Conservation (phyloP, 2,888 invertebrate species). For the Coremacera marginata region DNA sequence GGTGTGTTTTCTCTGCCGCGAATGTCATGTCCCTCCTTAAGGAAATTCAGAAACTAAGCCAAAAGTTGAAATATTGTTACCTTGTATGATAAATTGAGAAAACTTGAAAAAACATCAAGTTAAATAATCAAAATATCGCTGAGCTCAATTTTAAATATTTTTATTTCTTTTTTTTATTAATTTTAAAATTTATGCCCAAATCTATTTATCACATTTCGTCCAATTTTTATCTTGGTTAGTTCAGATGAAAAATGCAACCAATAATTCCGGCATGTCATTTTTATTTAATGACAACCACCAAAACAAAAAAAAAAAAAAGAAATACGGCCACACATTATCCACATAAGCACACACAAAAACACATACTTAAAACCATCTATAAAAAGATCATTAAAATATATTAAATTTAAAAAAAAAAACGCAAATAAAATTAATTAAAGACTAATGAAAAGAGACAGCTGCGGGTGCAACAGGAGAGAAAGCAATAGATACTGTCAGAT, state of each 20-base stretch:
- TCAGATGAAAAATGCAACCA: background rate
- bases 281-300: conserved; percentile 21
- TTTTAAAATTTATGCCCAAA: background rate
- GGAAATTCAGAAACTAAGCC: too few relatives aligned
- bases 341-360: background rate
- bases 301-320: background rate
- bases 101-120: too few relatives aligned
- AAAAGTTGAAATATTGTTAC: too few relatives aligned
- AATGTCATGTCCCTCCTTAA: too few relatives aligned
- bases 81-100: too few relatives aligned
- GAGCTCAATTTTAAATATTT: too few relatives aligned
- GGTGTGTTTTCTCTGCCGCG: too few relatives aligned
- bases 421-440: conserved; percentile 14
- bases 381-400: conserved; percentile 26
- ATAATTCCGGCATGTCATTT: conserved; percentile 16
- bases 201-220: background rate
- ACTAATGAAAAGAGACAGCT: conserved; percentile 1
- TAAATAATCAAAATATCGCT: too few relatives aligned
- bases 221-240: conserved; percentile 1
- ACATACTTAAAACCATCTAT: conserved; percentile 8
- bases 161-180: background rate
- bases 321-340: background rate
- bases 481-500: background rate
- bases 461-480: background rate
- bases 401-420: conserved; percentile 22